Evolutionary conservation across 2,888 invertebrate species (phyloP).

Genomic region (Hirtodrosophila cameraria): DNA sequence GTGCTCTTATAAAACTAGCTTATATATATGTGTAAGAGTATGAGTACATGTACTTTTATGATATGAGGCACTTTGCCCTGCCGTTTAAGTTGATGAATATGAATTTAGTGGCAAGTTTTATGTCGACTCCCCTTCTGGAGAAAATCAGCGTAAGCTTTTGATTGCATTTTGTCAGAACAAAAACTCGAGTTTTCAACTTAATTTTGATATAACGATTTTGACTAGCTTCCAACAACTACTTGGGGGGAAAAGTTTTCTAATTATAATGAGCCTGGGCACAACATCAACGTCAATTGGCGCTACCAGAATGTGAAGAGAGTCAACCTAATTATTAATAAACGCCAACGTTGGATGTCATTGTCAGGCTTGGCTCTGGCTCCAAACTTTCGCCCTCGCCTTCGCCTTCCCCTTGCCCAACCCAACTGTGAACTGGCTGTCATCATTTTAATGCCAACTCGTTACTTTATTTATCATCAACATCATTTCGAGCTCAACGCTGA

Average conservation of each 20-base stretch:
- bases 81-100: slow-evolving; percentile 71
- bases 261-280: slow-evolving; percentile 56
- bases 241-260: slow-evolving; percentile 74
- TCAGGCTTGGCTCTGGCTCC: slow-evolving; percentile 30
- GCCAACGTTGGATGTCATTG: slow-evolving; percentile 70
- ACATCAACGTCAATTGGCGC: slow-evolving; percentile 38
- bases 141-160: slow-evolving; percentile 34
- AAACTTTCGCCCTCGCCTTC: background rate
- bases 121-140: slow-evolving; percentile 13
- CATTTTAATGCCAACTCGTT: slow-evolving; percentile 79
- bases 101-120: slow-evolving; percentile 62
- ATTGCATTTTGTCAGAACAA: slow-evolving; percentile 48
- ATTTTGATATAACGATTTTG: slow-evolving; percentile 43
- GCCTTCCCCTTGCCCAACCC: slow-evolving; percentile 14
- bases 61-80: slow-evolving; percentile 48
- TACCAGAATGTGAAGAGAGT: slow-evolving; percentile 27
- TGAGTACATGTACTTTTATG: slow-evolving; percentile 8
- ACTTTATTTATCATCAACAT: slow-evolving; percentile 78
- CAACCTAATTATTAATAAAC: slow-evolving; percentile 77
- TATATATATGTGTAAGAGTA: background rate
- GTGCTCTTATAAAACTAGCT: slow-evolving; percentile 28
- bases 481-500: slow-evolving; percentile 70
- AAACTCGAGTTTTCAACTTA: slow-evolving; percentile 38
- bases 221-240: slow-evolving; percentile 46
- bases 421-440: slow-evolving; percentile 65